Percentiles rank a stretch among this genome's conserved stretches.
Conservation (phyloP, 2,797 vertebrate genomes). For the Urocyon cinereoargenteus region DNA sequence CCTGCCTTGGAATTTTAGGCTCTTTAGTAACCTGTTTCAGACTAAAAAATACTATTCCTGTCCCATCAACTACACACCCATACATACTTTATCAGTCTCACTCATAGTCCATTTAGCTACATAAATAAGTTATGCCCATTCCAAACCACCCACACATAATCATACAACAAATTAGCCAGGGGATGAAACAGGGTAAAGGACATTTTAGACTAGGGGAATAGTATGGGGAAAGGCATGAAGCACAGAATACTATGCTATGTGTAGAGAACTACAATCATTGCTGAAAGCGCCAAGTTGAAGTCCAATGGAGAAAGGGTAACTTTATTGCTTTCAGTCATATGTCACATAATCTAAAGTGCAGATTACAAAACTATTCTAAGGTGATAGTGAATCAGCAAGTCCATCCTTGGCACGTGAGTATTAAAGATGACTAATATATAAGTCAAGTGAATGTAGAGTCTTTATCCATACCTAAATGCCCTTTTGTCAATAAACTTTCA, state of each 20-base stretch:
- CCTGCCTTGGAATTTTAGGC: background rate
- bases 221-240: background rate
- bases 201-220: background rate
- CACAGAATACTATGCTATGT: background rate
- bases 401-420: background rate
- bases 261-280: background rate
- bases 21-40: slow-evolving; percentile 37
- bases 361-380: slow-evolving; percentile 21
- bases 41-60: background rate
- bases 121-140: background rate
- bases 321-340: background rate
- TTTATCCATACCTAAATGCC: slow-evolving; percentile 34
- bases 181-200: background rate
- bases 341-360: background rate
- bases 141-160: background rate
- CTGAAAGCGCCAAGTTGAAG: background rate
- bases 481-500: slow-evolving; percentile 25
- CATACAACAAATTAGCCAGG: background rate
- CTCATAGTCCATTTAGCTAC: background rate
- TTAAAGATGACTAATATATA: background rate
- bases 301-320: background rate
- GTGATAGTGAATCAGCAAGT: background rate
- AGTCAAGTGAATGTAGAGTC: background rate
- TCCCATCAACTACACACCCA: background rate
- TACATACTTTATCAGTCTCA: background rate